A percentile compares a stretch with the other conserved stretches of the same genome.
Evolutionary conservation across 2,888 invertebrate species (phyloP).

Genomic region (Scaeva pyrastri): DNA sequence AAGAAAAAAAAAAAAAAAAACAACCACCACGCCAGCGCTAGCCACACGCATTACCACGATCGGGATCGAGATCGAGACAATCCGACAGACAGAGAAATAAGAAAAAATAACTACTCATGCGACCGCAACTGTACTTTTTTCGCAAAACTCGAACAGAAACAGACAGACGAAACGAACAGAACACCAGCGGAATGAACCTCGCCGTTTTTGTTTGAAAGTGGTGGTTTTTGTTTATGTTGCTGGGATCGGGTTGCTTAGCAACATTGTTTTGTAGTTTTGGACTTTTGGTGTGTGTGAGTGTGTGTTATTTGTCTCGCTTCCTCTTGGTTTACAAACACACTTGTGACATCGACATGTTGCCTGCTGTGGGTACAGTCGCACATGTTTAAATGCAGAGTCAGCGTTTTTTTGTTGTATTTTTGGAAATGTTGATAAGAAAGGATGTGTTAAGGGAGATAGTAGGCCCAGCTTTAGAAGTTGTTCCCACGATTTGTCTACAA

Average conservation of each 20-base stretch:
- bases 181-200: slow-evolving; percentile 23
- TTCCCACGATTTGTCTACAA: background rate
- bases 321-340: slow-evolving; percentile 26
- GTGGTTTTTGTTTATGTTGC: slow-evolving; percentile 21
- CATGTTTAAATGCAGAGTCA: background rate
- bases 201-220: slow-evolving; percentile 19
- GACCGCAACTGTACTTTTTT: slow-evolving; percentile 75
- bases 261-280: background rate
- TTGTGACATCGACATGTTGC: too few species aligned
- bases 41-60: slow-evolving; percentile 19
- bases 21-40: slow-evolving; percentile 23
- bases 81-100: slow-evolving; percentile 46
- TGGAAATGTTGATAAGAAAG: slow-evolving; percentile 47
- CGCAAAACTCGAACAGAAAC: slow-evolving; percentile 42
- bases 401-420: background rate
- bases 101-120: slow-evolving; percentile 72
- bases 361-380: slow-evolving; percentile 42
- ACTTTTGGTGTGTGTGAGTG: too few species aligned
- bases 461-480: background rate
- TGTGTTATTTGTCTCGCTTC: slow-evolving; percentile 47
- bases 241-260: slow-evolving; percentile 15
- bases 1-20: background rate
- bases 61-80: slow-evolving; percentile 48
- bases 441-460: background rate
- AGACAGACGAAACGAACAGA: too few species aligned